Percentiles rank a stretch among this genome's conserved stretches.
phyloP scores from a whole-genome alignment of 2,113 vertebrate species.

The Muscicapa adusta region DNA sequence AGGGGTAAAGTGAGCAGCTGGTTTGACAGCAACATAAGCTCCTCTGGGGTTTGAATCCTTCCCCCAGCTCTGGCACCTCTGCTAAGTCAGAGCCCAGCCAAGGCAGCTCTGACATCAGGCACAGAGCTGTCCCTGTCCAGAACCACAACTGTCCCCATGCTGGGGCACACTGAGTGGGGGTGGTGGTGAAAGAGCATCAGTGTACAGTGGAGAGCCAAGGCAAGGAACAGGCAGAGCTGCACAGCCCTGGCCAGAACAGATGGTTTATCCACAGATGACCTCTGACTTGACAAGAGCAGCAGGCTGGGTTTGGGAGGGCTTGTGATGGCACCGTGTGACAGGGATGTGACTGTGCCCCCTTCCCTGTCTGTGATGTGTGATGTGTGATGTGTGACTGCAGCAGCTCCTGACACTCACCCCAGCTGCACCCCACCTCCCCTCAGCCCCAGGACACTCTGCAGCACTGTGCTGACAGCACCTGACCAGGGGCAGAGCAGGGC shows the following conservation, averaged over 20 bases:
- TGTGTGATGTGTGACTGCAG: too few relatives aligned
- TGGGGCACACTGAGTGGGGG: rapidly evolving
- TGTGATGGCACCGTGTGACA: rapidly evolving
- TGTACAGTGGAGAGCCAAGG: not conserved
- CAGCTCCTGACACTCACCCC: not conserved
- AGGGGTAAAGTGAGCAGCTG: rapidly evolving
- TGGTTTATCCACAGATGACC: not conserved
- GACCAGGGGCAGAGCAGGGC: rapidly evolving
- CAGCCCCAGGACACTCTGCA: not conserved
- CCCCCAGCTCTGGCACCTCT: not conserved
- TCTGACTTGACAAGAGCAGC: not conserved
- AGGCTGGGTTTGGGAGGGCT: not conserved
- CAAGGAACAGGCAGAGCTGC: not conserved
- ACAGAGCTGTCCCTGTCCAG: not conserved
- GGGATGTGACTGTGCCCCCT: rapidly evolving
- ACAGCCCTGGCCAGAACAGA: not conserved
- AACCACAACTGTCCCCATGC: rapidly evolving
- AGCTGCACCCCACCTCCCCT: not conserved
- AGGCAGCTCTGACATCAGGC: rapidly evolving
- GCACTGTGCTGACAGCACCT: rapidly evolving
- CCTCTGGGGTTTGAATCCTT: not conserved
- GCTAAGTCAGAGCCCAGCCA: not conserved
- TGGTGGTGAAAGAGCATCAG: rapidly evolving
- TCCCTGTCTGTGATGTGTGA: not conserved
- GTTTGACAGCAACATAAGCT: not conserved